Base-by-base conservation (phyloP, 1,140 invertebrate genomes). In the Drosophila arizonae region DNA sequence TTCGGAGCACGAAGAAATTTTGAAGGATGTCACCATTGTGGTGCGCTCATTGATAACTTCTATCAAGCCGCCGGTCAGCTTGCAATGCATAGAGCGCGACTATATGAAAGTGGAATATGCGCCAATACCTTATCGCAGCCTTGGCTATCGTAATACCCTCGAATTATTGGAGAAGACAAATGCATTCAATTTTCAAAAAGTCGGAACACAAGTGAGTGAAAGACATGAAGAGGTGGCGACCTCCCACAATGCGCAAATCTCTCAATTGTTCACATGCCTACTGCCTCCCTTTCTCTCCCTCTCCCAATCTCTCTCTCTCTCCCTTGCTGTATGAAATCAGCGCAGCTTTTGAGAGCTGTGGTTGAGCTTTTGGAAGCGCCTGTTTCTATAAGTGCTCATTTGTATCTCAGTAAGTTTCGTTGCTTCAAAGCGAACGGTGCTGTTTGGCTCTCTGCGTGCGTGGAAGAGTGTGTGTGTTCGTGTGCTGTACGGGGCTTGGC, bases 11-110 rank as follows among this genome's bases (percentile, higher is more conserved):
- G 65, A 77, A 9, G 24, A 60, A 30, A 9, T 51, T 6, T 1
- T 90, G 4, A 74, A 64, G 11, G 15, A 79, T 30, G 26, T 85
- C 9, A 64, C 30, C 30, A n/a, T 68, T 11, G 79, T 91, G 39
- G 57, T 91, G 9, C 87, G 88, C 54, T 81, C 90, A 0, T 39
- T 91, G 2, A 76, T 88, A 36, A 85, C 72, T 45, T 90, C 88
- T 15, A 56, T 60, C 8, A 91, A 90, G 66, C 80, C 72, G 46
- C 82, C 88, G 30, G 76, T 79, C 36, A 56, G 51, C 41, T 52
- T 91, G 51, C 10, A 28, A 4, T 24, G 46, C 6, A 64, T 91
- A 10, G 26, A 85, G 21, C 54, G 30, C 0, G 90, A 91, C 51
- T 91, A 90, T 58, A 10, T 4, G 1, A 58, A 54, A 17, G 43